Base-by-base conservation (phyloP, 2,797 vertebrate species). In the Microcaecilia unicolor region DNA sequence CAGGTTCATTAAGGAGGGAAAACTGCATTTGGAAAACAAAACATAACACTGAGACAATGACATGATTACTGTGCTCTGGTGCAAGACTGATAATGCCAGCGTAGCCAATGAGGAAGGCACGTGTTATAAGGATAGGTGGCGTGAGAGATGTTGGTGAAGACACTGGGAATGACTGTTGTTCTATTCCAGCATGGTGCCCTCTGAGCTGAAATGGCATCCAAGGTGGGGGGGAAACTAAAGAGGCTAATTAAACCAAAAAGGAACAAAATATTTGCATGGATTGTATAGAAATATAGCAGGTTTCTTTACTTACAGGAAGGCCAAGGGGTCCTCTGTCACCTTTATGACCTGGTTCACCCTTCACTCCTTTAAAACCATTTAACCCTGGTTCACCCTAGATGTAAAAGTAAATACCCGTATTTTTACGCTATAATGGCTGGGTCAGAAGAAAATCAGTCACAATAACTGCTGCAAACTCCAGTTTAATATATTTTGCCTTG, bases 261-360 rank as follows among this genome's bases (percentile, higher is more conserved):
- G 59, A 76, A 74, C n/a, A n/a, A 76, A 54, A 71, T 37, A 67
- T 51, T 44, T 56, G 55, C 65, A 62, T 63, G 54, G 64, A 79
- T 64, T 62, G 68, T 60, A 76, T 73, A 51, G 44, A 79, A 70
- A 67, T 66, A 61, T 67, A 78, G 77, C 59, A 80, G 61, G 11
- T 29, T 70, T 73, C 70, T 73, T 74, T 87, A 97, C 94, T 98
- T 88, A 99, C 96, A 59, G 96, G 94, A 70, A 99, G 96, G 79
- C 96, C 96, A 71, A 99, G 77, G 46, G 92, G 92, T 79, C 96
- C 94, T 73, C 96, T 88, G 78, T 99, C 96, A 67, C 96, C 94
- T 81, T 96, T 99, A 83, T 97, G 90, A 73, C 96, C 94, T 37
- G 83, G 59, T 74, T 99, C 94, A 63, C 96, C 96, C 54, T 94